phyloP scores from a whole-genome alignment of 2,797 vertebrate genomes.

The Lutjanus argentimaculatus region DNA sequence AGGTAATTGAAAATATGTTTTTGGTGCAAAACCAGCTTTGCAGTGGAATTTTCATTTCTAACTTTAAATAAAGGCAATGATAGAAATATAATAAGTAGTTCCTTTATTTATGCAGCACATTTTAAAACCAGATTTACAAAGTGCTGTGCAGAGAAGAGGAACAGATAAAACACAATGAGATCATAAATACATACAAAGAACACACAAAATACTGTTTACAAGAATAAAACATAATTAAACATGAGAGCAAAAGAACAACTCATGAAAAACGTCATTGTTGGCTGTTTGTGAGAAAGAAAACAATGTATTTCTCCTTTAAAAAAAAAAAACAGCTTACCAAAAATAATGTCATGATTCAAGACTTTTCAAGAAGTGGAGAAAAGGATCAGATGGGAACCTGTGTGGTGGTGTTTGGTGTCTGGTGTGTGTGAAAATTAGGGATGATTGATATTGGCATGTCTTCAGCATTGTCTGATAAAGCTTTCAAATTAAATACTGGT shows the following conservation, averaged over 20 bases:
- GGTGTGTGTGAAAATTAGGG: background rate
- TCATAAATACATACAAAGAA: conserved; percentile 38
- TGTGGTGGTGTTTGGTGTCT: background rate
- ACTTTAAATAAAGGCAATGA: conserved; percentile 11
- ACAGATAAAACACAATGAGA: conserved; percentile 25
- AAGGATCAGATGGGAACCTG: conserved; percentile 6
- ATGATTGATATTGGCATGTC: too few relatives aligned
- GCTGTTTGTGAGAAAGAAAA: conserved; percentile 10
- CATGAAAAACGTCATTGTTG: conserved; percentile 10
- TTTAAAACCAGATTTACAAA: conserved; percentile 62
- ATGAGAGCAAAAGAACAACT: conserved; percentile 23
- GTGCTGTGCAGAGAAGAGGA: conserved; percentile 42
- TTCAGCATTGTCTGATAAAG: too few relatives aligned
- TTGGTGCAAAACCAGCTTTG: too few relatives aligned
- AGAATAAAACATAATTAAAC: conserved; percentile 29
- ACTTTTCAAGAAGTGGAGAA: conserved; percentile 10
- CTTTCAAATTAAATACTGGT: too few relatives aligned
- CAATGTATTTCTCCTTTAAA: background rate
- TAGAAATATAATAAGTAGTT: conserved; percentile 8
- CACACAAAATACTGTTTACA: conserved; percentile 28
- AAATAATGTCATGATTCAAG: conserved; percentile 17
- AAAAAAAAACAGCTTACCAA: background rate
- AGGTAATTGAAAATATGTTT: too few relatives aligned
- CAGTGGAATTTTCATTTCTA: background rate
- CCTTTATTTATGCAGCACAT: conserved; percentile 59